Base-by-base conservation (phyloP, 1,140 invertebrate species). In the Lordiphosa clarofinis region DNA sequence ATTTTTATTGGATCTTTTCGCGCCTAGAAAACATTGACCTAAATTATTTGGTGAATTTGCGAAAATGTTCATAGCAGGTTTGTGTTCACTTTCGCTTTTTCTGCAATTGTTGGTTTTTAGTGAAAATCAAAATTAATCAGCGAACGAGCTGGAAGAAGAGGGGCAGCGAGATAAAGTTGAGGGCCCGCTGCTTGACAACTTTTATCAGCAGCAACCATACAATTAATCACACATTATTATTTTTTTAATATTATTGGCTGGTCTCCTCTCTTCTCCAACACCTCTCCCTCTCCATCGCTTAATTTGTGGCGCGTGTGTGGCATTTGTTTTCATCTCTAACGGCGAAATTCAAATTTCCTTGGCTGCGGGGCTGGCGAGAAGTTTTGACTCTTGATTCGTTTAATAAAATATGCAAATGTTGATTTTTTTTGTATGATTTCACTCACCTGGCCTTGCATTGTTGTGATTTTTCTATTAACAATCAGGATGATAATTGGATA, bases 181-280 rank as follows among this genome's bases (percentile, higher is more conserved):
- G 40, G 12, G 28, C 12, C 13, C 52, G 19, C 33, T 42, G 44
- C 38, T 31, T 13, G 28, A 37, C 59, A 33, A 46, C 47, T 58
- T 53, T 70, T 81, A 70, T 79, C 52, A 62, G 43, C 67, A 47
- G 43, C 67, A 47, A 42, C 43, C 10, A 46, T 54, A 61, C 57
- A 81, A 79, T 70, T 70, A 79, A 81, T 79, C 70, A 74, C 39
- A 48, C 11, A 65, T 48, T 57, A 79, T 74, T 73, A 58, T 68
- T 31, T 46, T 46, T 13, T 44, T 21, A 53, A 54, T 56, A 11
- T 69, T 47, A 39, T 54, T 48, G 49, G 35, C 36, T 40, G 21
- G 38, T 38, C 15, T 35, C 31, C 10, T 11, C 31, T 15, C 7
- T 21, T 36, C 11, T 8, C 4, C 12, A 4, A 21, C 44, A 28